Percentiles rank a stretch among this genome's conserved stretches.
phyloP scores from a whole-genome alignment of 2,797 vertebrate genomes.

The Aselliscus stoliczkanus region DNA sequence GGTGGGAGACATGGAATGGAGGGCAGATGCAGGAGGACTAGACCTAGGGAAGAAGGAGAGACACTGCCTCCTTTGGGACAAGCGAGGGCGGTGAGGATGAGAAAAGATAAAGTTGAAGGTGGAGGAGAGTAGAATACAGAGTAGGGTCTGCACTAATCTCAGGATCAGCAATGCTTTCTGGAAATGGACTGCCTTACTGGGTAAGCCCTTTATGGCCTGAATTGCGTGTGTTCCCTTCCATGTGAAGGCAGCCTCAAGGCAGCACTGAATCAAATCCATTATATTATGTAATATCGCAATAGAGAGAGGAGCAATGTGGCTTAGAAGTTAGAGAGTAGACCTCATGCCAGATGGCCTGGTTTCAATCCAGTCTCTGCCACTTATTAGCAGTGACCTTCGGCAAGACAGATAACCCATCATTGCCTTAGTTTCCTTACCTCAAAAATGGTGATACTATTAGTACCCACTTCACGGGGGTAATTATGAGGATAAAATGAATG shows the following conservation, averaged over 20 bases:
- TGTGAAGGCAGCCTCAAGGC: neutral
- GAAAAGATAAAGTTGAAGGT: neutral
- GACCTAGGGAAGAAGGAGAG: neutral
- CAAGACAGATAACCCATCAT: neutral
- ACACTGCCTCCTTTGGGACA: neutral
- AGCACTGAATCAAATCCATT: neutral
- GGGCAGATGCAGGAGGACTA: neutral
- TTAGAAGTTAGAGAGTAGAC: neutral
- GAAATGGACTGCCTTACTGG: neutral
- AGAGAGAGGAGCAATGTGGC: rapidly evolving
- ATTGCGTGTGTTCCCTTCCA: neutral
- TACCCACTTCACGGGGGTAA: neutral
- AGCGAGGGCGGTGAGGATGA: neutral
- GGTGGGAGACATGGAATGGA: neutral
- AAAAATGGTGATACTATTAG: neutral
- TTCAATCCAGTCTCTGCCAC: neutral
- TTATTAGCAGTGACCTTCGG: neutral
- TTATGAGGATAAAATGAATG: neutral
- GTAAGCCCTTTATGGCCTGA: neutral
- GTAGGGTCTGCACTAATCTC: neutral
- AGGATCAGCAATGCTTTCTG: neutral
- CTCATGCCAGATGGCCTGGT: neutral
- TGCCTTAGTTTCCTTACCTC: neutral
- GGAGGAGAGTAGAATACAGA: neutral
- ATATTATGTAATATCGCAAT: neutral